Conservation (phyloP, 2,113 vertebrate genomes). For the Lasiurus borealis region DNA sequence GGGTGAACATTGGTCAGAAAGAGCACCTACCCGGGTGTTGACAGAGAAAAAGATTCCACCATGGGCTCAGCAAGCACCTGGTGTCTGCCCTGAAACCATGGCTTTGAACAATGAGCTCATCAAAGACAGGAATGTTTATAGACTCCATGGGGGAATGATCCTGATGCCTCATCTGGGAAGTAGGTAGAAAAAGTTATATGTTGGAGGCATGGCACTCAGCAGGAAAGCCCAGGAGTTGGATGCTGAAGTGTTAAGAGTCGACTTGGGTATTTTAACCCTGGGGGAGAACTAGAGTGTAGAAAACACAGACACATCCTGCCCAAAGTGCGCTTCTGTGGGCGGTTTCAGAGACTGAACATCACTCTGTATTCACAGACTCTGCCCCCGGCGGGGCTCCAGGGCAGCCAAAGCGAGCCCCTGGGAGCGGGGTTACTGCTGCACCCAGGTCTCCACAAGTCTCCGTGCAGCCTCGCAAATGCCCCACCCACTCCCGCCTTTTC, state of each 20-base stretch:
- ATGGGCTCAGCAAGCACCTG: background rate
- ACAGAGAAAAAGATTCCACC: background rate
- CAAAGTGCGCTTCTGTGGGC: background rate
- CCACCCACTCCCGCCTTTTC: background rate
- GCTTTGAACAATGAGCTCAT: background rate
- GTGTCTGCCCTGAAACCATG: background rate
- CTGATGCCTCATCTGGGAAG: background rate
- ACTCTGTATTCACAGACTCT: background rate
- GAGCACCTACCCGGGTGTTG: fast-evolving
- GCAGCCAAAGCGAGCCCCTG: background rate
- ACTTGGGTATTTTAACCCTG: background rate
- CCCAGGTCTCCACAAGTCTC: background rate
- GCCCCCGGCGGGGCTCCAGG: background rate
- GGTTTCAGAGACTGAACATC: fast-evolving
- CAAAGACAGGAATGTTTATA: conserved; percentile 30
- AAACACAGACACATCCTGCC: background rate
- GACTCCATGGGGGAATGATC: background rate
- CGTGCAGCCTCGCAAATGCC: background rate
- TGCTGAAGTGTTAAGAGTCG: background rate
- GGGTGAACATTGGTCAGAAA: background rate
- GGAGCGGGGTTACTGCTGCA: fast-evolving
- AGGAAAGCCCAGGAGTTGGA: background rate
- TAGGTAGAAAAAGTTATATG: background rate
- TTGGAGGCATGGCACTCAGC: background rate
- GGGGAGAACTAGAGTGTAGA: background rate